A percentile compares a stretch with the other conserved stretches of the same genome.
phyloP scores from a whole-genome alignment of 2,113 vertebrate genomes.

The Vulpes vulpes region DNA sequence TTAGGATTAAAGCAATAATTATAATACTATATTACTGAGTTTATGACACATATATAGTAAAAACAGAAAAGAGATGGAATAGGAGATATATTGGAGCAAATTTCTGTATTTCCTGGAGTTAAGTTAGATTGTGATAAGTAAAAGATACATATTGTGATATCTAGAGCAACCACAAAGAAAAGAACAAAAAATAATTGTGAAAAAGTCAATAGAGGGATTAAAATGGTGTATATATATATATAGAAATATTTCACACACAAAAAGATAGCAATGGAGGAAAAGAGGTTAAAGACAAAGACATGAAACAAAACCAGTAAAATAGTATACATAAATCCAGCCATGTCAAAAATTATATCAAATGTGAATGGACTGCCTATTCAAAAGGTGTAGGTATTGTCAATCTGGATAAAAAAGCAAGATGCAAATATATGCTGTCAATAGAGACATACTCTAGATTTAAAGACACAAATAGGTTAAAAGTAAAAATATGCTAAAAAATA shows the following conservation, averaged over 20 bases:
- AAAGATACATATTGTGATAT: neutral
- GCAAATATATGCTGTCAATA: neutral
- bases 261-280: neutral
- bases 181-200: neutral
- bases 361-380: neutral
- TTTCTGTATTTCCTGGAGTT: constrained; percentile 24
- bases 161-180: neutral
- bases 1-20: neutral
- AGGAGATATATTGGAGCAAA: neutral
- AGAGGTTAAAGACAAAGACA: neutral
- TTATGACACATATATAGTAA: neutral
- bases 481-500: neutral
- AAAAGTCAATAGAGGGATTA: neutral
- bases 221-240: neutral
- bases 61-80: neutral
- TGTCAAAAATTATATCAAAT: neutral
- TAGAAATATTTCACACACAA: neutral
- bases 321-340: neutral
- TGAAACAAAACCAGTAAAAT: constrained; percentile 4
- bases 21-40: neutral
- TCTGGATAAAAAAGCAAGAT: neutral
- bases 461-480: constrained; percentile 16
- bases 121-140: constrained; percentile 9
- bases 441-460: neutral
- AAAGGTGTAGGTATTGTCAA: neutral